Evolutionary conservation across 2,888 invertebrate species (phyloP).

Genomic region (Onthophagus sagittarius): DNA sequence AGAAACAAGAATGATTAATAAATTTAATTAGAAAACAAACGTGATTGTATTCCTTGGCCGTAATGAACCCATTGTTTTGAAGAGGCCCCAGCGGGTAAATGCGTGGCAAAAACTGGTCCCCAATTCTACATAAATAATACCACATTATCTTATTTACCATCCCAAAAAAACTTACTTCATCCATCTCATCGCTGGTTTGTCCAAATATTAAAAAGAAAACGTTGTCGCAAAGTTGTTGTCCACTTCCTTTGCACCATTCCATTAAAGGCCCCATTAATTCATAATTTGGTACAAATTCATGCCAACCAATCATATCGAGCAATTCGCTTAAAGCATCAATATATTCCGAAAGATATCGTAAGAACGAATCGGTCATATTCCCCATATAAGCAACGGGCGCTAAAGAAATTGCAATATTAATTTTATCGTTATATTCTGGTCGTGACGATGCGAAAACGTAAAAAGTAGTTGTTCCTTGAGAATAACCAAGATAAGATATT

Average conservation of each 20-base stretch:
- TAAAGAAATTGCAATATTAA: constrained; percentile 60
- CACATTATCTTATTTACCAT: constrained; percentile 5
- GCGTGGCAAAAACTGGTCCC: constrained; percentile 43
- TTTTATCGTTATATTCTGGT: constrained; percentile 63
- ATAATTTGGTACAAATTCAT: constrained; percentile 16
- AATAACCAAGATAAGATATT: constrained; percentile 76
- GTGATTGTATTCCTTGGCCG: constrained; percentile 40
- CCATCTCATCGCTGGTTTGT: not conserved
- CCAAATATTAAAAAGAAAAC: constrained; percentile 8
- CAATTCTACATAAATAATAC: constrained; percentile 40
- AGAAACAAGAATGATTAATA: too few relatives aligned
- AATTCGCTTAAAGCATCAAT: constrained; percentile 2
- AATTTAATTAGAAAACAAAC: too few relatives aligned
- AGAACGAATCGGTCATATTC: constrained; percentile 15
- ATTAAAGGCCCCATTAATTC: constrained; percentile 44
- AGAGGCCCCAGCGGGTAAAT: constrained; percentile 49
- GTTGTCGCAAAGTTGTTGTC: not conserved
- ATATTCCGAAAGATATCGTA: constrained; percentile 12
- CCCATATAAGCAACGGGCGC: constrained; percentile 50
- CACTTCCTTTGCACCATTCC: constrained; percentile 32
- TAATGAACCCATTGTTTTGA: constrained; percentile 49
- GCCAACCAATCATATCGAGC: constrained; percentile 40
- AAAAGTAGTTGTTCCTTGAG: constrained; percentile 67
- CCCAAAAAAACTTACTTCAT: not conserved
- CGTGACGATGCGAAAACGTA: constrained; percentile 62